These are phyloP conservation scores for Thripadectes ignobilis DNA, from an alignment of 2,797 vertebrate species.

Conservation along the genomic window DNA sequence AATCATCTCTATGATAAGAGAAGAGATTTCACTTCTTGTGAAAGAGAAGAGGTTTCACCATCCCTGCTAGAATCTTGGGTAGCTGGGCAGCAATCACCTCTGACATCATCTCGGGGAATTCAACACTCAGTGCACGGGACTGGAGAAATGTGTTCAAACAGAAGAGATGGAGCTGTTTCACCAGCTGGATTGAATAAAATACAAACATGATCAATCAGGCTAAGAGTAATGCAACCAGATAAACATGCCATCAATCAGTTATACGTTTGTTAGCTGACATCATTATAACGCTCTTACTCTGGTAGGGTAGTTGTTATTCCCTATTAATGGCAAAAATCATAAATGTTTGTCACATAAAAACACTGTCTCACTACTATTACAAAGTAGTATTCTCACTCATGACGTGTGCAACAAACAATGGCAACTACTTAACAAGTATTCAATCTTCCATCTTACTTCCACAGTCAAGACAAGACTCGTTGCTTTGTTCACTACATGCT, in stretches of 20 bases:
- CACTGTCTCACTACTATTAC: background rate
- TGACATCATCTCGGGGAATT: constrained; percentile 99
- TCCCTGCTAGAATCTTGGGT: constrained; percentile 96
- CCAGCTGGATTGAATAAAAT: constrained; percentile 83
- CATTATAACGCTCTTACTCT: background rate
- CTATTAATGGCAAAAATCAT: background rate
- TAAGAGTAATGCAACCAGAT: background rate
- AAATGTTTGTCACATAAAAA: background rate
- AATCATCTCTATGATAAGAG: constrained; percentile 59
- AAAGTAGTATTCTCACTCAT: background rate
- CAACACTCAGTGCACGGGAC: constrained; percentile 92
- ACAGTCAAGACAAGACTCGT: too few relatives aligned
- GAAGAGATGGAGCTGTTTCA: constrained; percentile 96
- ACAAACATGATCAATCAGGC: constrained; percentile 18
- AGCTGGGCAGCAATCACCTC: constrained; percentile 97
- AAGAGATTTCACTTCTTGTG: constrained; percentile 88
- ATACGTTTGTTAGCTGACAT: background rate
- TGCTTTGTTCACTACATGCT: background rate
- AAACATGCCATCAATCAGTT: background rate
- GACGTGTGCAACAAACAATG: rapidly evolving
- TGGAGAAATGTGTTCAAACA: constrained; percentile 97
- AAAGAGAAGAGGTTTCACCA: constrained; percentile 97
- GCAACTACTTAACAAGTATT: background rate
- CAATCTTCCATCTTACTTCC: background rate
- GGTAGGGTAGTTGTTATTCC: background rate